Base-by-base conservation (phyloP, 2,888 invertebrate genomes). In the Julus scandinavius region DNA sequence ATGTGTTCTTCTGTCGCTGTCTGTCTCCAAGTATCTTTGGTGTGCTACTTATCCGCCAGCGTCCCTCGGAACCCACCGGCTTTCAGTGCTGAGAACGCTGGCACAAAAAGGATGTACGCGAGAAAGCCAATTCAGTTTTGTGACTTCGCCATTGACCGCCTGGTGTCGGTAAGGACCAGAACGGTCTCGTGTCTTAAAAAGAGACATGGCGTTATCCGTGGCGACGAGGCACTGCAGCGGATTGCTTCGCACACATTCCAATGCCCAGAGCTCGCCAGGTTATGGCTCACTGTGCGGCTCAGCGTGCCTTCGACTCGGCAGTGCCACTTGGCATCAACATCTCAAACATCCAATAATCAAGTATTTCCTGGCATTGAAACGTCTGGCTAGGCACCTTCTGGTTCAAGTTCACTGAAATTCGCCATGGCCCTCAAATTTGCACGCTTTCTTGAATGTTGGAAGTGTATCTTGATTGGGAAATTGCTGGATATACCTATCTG, bases 1-100 rank as follows among this genome's bases (percentile, higher is more conserved):
- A 7, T 29, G 72, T 72, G 72, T 72, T 72, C 72, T 72, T 72
- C 72, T 72, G 72, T 72, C 72, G 72, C 72, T 72, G 72, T 72
- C 29, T 72, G 72, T 72, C n/a, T 29, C 72, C 29, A 29, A 72
- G 72, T 72, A 72, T 72, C 72, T 72, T 72, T n/a, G 29, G 72
- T 72, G 72, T 72, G 72, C 72, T 72, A 72, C 72, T 29, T 72
- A 29, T 11, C 29, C 5, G 72, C 17, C 58, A 58, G 58, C 58
- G 15, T 17, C 15, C 17, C 58, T 58, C 58, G 58, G 50, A 50
- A 50, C 50, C n/a, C n/a, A n/a, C n/a, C n/a, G n/a, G n/a, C n/a
- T n/a, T n/a, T n/a, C n/a, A n/a, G n/a, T n/a, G 13, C 50, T 50
- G 50, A 50, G 50, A 50, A 13, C 50, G 50, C 50, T 50, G 50